Evolutionary conservation across 2,113 vertebrate genomes (phyloP), one percentile per base, ranked within the genome.

Genomic region (Butastur rufipennis): DNA sequence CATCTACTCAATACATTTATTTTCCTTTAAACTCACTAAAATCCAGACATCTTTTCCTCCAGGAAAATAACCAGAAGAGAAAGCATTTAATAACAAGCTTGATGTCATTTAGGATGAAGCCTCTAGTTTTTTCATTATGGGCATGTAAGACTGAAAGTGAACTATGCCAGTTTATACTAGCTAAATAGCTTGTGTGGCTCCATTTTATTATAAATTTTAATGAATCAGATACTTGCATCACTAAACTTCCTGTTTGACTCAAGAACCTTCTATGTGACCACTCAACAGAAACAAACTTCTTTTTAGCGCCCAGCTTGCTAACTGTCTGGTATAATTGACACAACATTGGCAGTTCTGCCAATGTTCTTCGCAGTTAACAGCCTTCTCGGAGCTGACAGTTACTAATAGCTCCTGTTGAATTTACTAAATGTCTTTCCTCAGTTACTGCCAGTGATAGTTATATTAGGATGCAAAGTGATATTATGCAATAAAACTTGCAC

Each of bases 321-420:
- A 61, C 26, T 3, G 63, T 58, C 73, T 83, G 88, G 6, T 93
- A 27, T 65, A 96, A 97, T 3, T 94, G 94, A 91, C 87, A 75
- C 70, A 40, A 82, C 92, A 89, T 85, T 79, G 95, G 93, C 94
- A 92, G 59, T 53, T 67, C 80, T 81, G 94, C 96, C 93, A 79
- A 78, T 29, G 66, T 13, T 62, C 85, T 48, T 91, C 7, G 9
- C 50, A 40, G 59, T 47, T 95, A 94, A 92, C 23, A 16, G 72
- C 59, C 65, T 80, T 52, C 94, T 95, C 22, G 5, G 70, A 75
- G 84, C 84, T 90, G 94, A 91, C 86, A 90, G 91, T 90, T 42
- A 96, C 94, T 93, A 95, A 90, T 79, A 90, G 90, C 81, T 94
- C 81, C 85, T 55, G 81, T 15, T 94, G 91, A 90, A 82, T 94